Base-by-base conservation (phyloP, 2,888 invertebrate genomes). In the Eupithecia exiguata region DNA sequence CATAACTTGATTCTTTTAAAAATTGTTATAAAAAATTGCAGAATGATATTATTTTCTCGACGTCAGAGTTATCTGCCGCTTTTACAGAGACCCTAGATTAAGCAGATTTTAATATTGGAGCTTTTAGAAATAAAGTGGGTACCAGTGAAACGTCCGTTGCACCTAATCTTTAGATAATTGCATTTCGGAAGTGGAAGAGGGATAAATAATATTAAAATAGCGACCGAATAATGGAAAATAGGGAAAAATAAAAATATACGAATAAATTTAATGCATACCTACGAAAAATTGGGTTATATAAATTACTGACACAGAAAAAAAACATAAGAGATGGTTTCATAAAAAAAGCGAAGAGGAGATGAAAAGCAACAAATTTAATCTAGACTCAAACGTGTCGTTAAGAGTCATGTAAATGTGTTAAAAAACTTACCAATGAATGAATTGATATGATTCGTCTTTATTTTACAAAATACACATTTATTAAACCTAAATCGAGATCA, bases 81-180 rank as follows among this genome's bases (percentile, higher is more conserved):
- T 12, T 58, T 58, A 58, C 58, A 14, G 58, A 58, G 58, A 58
- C 58, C 25, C 58, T 1, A 58, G 43, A 49, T 46, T 46, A 16
- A 69, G 4, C 21, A 25, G 63, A 43, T 61, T 69, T 70, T 63
- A 63, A 70, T 63, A 70, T 70, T 70, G 21, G 43, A 40, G 63
- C 36, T 49, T 49, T 49, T 36, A 49, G 25, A 61, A 30, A 61
- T 43, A 69, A 21, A 69, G 53, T 69, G 30, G 30, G 62, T 35
- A 58, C 58, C 25, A 53, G 21, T 25, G 25, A 58, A 58, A 58
- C 21, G 68, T 49, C 68, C 4, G 49, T 46, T 49, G 49, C 68
- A 68, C 36, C 68, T 68, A 49, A 36, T 58, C 58, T 58, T 25
- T 25, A 25, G 21, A 58, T 58, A 58, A 58, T 58, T 58, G 58